Evolutionary conservation across 2,888 invertebrate genomes (phyloP).

Genomic region (Reticulitermes lucifugus): DNA sequence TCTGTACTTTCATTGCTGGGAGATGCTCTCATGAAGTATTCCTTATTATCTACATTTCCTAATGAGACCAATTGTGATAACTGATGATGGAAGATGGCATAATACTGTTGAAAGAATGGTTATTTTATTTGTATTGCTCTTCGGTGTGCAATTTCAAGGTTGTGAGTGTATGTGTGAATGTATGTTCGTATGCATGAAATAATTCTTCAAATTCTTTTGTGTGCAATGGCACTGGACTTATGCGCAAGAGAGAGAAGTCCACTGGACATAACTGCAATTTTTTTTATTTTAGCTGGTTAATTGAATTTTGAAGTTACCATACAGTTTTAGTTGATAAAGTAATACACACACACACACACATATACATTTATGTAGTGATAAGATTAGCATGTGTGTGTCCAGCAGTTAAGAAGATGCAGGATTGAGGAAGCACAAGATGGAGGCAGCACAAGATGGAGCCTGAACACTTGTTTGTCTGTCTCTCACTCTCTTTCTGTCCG

Average conservation of each 20-base stretch:
- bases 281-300: conserved; percentile 21
- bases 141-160: conserved; percentile 22
- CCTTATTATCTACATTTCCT: conserved; percentile 34
- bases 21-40: background rate
- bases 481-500: background rate
- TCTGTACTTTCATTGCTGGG: background rate
- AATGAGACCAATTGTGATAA: conserved; percentile 30
- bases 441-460: conserved; percentile 11
- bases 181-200: background rate
- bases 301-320: conserved; percentile 30
- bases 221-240: background rate
- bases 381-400: background rate
- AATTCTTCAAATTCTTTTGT: conserved; percentile 8
- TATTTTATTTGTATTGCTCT: conserved; percentile 35
- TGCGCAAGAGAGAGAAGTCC: conserved; percentile 8
- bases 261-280: conserved; percentile 25
- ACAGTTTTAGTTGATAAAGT: conserved; percentile 2
- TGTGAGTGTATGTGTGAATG: conserved; percentile 17
- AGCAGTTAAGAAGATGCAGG: conserved; percentile 7
- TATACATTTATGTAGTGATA: background rate
- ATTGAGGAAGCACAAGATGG: background rate
- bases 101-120: conserved; percentile 10
- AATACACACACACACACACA: background rate
- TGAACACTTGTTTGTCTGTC: background rate
- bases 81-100: background rate